Base-by-base conservation (phyloP, 2,113 vertebrate genomes). In the Sinocyclocheilus rhinocerous region DNA sequence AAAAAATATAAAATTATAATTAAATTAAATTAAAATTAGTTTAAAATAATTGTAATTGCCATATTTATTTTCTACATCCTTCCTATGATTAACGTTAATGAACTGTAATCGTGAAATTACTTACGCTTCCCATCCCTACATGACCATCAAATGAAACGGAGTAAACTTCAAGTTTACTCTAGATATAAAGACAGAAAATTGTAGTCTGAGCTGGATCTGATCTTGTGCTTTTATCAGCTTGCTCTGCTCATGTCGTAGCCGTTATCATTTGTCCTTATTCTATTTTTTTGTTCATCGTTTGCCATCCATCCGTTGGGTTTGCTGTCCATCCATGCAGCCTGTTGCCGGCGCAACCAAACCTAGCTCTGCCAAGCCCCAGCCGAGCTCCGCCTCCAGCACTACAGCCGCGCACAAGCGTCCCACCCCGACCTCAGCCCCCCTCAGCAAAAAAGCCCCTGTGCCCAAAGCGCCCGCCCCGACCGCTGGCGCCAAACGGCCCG, bases 361-460 rank as follows among this genome's bases (percentile, higher is more conserved):
- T 6, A 90, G 91, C 93, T 1, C 88, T 90, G 67, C 92, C 90
- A 99, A 96, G 92, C 90, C 93, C 89, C 94, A 95, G 91, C 93
- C 92, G 2, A 90, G 86, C 77, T 63, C 91, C 0, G 36, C 92
- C 33, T 39, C 89, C 85, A 87, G 91, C 63, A 88, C 90, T 84
- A 70, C 89, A 76, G 48, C 87, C 26, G 90, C 92, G 89, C 91
- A 94, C 75, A 97, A 94, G 91, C 95, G 96, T 86, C 94, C 95
- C 7, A 69, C 90, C 81, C 91, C 95, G 2, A 88, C 89, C 90
- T 91, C 85, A 78, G 26, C 83, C 83, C 91, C 91, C 92, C 89
- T 87, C 87, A 93, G 90, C 92, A 99, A 96, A 97, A 98, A 97
- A 88, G 67, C 94, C 90, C 89, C 93, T 81, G 91, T 95, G 90